Evolutionary conservation across 1,140 invertebrate species (phyloP).

Genomic region (Phthorimaea operculella): DNA sequence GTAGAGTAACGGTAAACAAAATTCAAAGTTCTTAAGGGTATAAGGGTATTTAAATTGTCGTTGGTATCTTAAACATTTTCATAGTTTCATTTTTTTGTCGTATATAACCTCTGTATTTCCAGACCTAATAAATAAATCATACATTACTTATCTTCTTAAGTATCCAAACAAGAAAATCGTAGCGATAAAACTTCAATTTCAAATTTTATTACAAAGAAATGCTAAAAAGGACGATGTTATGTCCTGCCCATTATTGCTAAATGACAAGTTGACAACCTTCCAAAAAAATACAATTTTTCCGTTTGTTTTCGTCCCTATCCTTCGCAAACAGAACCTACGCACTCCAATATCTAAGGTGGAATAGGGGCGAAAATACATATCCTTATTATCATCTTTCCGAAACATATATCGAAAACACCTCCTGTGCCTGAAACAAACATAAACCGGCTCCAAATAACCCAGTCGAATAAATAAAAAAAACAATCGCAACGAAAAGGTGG

Average conservation of each 20-base stretch:
- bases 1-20: too few relatives aligned
- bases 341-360: neutral
- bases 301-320: slow-evolving; percentile 16
- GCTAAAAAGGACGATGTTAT: neutral
- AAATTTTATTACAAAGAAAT: neutral
- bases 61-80: too few relatives aligned
- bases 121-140: too few relatives aligned
- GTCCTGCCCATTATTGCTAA: slow-evolving; percentile 11
- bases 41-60: too few relatives aligned
- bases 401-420: neutral
- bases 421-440: neutral
- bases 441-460: neutral
- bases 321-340: slow-evolving; percentile 14
- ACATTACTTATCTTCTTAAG: too few relatives aligned
- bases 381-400: neutral
- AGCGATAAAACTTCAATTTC: neutral
- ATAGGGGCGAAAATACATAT: neutral
- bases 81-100: too few relatives aligned
- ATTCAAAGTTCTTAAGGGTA: too few relatives aligned
- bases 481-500: slow-evolving; percentile 21
- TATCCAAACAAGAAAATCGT: too few relatives aligned
- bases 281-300: slow-evolving; percentile 15
- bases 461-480: slow-evolving; percentile 20
- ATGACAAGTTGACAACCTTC: slow-evolving; percentile 22
- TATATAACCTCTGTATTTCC: too few relatives aligned